Percentiles rank a stretch among this genome's conserved stretches.
These are phyloP conservation scores for Erebia epiphron DNA, from an alignment of 2,888 invertebrate genomes.

Conservation along the genomic window DNA sequence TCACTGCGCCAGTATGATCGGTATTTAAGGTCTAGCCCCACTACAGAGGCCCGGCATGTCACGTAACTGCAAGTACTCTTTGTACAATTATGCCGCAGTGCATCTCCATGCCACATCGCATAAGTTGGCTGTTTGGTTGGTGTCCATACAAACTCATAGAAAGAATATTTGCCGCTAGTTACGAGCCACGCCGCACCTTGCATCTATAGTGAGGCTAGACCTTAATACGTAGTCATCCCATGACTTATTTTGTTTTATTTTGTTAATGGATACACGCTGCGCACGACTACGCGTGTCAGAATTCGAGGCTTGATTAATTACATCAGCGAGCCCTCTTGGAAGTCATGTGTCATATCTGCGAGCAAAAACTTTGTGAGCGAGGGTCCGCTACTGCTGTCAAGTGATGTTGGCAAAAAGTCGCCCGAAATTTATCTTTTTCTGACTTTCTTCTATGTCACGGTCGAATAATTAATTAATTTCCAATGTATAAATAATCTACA, in stretches of 20 bases:
- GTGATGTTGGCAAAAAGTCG: conserved; percentile 21
- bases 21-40: too few relatives aligned
- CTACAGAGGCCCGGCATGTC: too few relatives aligned
- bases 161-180: too few relatives aligned
- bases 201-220: conserved; percentile 16
- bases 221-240: conserved; percentile 24
- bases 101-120: too few relatives aligned
- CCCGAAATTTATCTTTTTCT: conserved; percentile 7
- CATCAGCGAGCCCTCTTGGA: conserved; percentile 60
- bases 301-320: conserved; percentile 67
- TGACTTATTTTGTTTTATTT: conserved; percentile 30
- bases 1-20: too few relatives aligned
- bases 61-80: too few relatives aligned
- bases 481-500: too few relatives aligned
- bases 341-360: conserved; percentile 63
- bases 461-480: background rate
- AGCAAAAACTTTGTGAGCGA: conserved; percentile 59
- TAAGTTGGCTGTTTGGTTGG: too few relatives aligned
- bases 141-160: too few relatives aligned
- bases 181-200: background rate
- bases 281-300: conserved; percentile 23
- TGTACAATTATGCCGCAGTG: too few relatives aligned
- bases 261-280: conserved; percentile 29
- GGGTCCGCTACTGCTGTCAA: conserved; percentile 29
- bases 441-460: background rate